phyloP scores from a whole-genome alignment of 2,797 vertebrate species.

The Vespertilio murinus region DNA sequence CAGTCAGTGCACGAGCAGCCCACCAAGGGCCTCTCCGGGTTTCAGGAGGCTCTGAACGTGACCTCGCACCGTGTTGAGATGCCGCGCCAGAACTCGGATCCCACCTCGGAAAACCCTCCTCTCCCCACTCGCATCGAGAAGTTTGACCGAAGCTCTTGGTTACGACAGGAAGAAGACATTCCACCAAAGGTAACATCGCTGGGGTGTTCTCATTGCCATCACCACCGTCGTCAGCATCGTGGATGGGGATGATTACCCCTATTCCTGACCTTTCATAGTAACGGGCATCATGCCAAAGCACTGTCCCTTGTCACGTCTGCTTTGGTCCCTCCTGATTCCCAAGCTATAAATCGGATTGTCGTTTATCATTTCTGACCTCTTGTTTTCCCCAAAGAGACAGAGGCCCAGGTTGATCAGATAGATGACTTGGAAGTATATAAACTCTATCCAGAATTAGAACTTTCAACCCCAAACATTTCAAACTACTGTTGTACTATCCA shows the following conservation, averaged over 20 bases:
- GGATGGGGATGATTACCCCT: background rate
- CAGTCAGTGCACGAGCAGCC: slow-evolving; percentile 98
- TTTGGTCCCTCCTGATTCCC: slow-evolving; percentile 64
- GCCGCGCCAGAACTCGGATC: slow-evolving; percentile 99
- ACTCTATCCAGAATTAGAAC: background rate
- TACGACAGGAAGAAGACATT: slow-evolving; percentile 97
- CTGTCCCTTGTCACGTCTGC: background rate
- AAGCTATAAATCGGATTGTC: background rate
- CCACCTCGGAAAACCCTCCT: slow-evolving; percentile 97
- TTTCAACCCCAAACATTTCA: background rate
- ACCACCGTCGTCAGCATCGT: too few species aligned
- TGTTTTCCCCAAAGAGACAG: background rate
- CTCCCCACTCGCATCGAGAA: slow-evolving; percentile 95
- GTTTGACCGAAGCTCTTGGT: slow-evolving; percentile 97
- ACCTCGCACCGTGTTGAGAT: slow-evolving; percentile 96
- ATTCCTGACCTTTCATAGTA: background rate
- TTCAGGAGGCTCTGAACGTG: slow-evolving; percentile 92
- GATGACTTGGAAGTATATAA: background rate
- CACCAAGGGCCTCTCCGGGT: slow-evolving; percentile 93
- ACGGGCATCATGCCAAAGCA: background rate
- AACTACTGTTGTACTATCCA: background rate
- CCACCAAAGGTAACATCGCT: slow-evolving; percentile 93
- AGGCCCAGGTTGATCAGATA: background rate
- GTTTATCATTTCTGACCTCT: background rate
- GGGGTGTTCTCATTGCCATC: background rate